Percentiles rank a stretch among this genome's conserved stretches.
Evolutionary conservation across 2,113 vertebrate species (phyloP).

Genomic region (Campylorhamphus procurvoides): DNA sequence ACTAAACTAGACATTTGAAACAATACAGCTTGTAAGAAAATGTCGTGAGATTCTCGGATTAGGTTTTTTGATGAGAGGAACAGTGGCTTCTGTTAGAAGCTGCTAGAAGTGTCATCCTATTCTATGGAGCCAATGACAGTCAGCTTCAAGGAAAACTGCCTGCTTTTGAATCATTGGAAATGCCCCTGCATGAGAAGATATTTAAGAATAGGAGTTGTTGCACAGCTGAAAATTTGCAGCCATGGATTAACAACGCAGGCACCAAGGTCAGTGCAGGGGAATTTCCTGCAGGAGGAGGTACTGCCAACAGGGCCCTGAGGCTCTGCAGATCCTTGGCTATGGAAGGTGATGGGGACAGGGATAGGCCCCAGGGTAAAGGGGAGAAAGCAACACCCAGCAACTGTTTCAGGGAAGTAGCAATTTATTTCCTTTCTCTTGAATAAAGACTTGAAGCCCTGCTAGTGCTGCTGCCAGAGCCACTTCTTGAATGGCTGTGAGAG

Average conservation of each 20-base stretch:
- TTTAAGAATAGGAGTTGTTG: too few relatives aligned
- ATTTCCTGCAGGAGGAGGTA: background rate
- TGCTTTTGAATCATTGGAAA: too few relatives aligned
- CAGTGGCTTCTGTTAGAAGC: too few relatives aligned
- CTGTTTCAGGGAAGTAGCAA: background rate
- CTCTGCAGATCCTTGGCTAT: accelerated
- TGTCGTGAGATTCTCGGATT: too few relatives aligned
- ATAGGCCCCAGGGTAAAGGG: background rate
- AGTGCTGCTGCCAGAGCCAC: background rate
- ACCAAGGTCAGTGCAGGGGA: too few relatives aligned
- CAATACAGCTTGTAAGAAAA: background rate
- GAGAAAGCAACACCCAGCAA: background rate
- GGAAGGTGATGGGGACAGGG: background rate
- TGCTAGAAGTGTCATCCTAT: too few relatives aligned
- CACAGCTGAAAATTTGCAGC: too few relatives aligned
- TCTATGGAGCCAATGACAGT: too few relatives aligned
- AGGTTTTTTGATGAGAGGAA: too few relatives aligned
- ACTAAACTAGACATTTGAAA: background rate
- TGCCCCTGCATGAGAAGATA: too few relatives aligned
- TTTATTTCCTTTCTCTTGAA: background rate
- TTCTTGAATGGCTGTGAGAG: background rate
- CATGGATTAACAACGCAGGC: too few relatives aligned
- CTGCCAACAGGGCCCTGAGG: accelerated
- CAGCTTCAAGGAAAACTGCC: too few relatives aligned
- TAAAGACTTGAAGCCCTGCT: background rate